Conservation (phyloP, 2,113 vertebrate genomes). For the Nesogale talazaci region DNA sequence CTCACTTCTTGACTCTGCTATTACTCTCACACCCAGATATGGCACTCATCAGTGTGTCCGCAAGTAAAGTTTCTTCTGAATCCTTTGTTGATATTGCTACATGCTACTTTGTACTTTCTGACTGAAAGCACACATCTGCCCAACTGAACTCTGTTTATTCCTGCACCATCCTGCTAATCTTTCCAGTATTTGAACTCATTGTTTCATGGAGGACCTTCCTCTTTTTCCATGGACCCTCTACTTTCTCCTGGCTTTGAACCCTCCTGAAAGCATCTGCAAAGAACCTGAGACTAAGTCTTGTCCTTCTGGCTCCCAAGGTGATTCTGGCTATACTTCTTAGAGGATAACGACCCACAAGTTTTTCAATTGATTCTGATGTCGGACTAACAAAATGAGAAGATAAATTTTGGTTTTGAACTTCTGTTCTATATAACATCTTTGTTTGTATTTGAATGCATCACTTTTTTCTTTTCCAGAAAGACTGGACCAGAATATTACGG, state of each 20-base stretch:
- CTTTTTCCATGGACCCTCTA: not conserved
- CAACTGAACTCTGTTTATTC: not conserved
- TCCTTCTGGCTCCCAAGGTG: not conserved
- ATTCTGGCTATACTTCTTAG: not conserved
- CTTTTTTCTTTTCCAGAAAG: not conserved
- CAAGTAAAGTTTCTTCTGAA: not conserved
- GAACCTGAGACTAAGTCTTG: not conserved
- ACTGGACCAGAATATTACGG: no score
- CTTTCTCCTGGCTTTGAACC: not conserved
- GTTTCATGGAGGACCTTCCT: not conserved
- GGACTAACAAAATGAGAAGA: conserved; percentile 14
- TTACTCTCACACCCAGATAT: not conserved
- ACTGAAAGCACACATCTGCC: not conserved
- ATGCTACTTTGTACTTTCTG: not conserved
- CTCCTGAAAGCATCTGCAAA: not conserved
- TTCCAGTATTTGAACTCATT: not conserved
- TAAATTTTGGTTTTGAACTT: conserved; percentile 44
- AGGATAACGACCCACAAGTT: not conserved
- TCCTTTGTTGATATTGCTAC: not conserved
- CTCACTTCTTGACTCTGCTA: not conserved
- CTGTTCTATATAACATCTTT: conserved; percentile 30
- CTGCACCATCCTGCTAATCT: not conserved
- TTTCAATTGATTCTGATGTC: not conserved
- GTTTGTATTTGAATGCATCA: not conserved
- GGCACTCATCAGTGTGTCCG: not conserved